Base-by-base conservation (phyloP, 2,888 invertebrate species). In the Drosophila mimica region DNA sequence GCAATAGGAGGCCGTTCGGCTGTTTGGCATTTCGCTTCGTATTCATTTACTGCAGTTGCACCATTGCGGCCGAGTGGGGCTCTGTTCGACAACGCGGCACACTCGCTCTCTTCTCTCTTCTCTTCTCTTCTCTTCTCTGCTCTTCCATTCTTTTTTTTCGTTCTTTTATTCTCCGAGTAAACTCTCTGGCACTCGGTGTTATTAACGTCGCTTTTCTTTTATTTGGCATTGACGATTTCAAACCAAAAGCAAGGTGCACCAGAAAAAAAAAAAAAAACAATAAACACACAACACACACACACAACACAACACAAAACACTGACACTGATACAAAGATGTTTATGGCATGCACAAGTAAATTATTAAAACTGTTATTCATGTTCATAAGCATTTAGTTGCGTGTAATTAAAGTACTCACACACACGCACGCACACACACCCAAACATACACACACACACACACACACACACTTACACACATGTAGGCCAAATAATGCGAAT, bases 171-270 rank as follows among this genome's bases (percentile, higher is more conserved):
- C 58, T 54, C n/a, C 46, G 36, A 17, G 40, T 36, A 28, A 57
- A 57, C 69, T 58, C 80, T 62, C 62, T 59, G 51, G 11, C 49
- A 38, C 49, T 67, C 74, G 67, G 61, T 62, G 46, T 65, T 81
- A 72, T 78, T 78, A 78, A 72, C 78, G 81, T 78, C 67, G 78
- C 77, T 81, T 77, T 81, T 68, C 72, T 77, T 78, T 77, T 67
- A 81, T 68, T 81, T 78, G 78, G 78, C 81, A 81, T 78, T 78
- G 81, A 81, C 78, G 81, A 72, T 77, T 64, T 64, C 53, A 76
- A 76, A 51, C 62, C 65, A 77, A 72, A 68, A 65, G 36, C 54
- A 77, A 78, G 61, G 57, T 76, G 70, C 76, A 68, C 52, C 53
- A 38, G n/a, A 33, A 46, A 34, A 60, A 58, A 40, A 33, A 17